Evolutionary conservation across 2,797 vertebrate species (phyloP).

Genomic region (Cyprinodon diabolis): DNA sequence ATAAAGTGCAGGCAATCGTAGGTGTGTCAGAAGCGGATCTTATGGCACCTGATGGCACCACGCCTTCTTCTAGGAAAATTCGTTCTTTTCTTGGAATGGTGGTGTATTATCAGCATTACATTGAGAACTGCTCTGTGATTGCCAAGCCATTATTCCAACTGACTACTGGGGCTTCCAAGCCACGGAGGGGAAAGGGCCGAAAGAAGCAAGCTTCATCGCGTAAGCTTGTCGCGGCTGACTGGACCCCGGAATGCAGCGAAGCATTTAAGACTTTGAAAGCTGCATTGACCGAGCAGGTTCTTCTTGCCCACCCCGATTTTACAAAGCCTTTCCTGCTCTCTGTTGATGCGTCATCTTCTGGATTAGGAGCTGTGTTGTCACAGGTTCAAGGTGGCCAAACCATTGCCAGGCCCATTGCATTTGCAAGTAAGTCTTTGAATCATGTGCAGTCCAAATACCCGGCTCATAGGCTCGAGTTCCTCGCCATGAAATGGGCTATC

Average conservation of each 20-base stretch:
- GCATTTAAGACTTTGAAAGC: neutral
- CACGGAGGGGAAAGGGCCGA: neutral
- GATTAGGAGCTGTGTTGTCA: constrained; percentile 3
- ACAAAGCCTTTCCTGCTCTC: neutral
- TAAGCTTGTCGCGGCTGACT: neutral
- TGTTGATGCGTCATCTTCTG: neutral
- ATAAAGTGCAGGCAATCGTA: constrained; percentile 29
- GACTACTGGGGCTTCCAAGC: neutral
- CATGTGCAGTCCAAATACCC: neutral
- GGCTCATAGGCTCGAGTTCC: neutral
- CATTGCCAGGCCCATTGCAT: neutral
- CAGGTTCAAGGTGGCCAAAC: neutral
- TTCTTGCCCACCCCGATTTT: neutral
- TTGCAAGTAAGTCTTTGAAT: neutral
- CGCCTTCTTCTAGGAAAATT: neutral
- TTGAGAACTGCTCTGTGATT: constrained; percentile 16
- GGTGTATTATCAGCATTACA: constrained; percentile 30
- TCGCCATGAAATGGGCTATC: neutral
- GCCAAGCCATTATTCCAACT: constrained; percentile 32
- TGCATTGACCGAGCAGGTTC: neutral
- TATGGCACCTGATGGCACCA: neutral
- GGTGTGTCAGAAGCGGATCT: neutral
- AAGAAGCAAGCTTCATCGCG: neutral
- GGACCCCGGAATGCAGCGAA: neutral
- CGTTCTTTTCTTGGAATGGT: constrained; percentile 9